Conservation (phyloP, 2,113 vertebrate species). For the Epinephelus fuscoguttatus region DNA sequence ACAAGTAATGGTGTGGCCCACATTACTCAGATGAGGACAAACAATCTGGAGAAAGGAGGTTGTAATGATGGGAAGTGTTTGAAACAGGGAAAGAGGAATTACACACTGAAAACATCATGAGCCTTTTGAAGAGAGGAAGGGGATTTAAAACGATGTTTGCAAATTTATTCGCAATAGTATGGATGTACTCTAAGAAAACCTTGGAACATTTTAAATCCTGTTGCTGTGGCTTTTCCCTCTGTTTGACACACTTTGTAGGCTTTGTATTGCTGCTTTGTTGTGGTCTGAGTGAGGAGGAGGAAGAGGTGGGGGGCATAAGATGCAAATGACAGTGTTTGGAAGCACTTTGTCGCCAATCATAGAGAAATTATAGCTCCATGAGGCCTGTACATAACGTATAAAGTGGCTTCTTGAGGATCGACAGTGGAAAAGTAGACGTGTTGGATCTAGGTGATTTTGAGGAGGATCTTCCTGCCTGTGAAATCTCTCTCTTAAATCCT, state of each 20-base stretch:
- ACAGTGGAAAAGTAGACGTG: not conserved
- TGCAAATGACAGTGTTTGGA: slow-evolving; percentile 64
- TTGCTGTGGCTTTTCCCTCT: slow-evolving; percentile 8
- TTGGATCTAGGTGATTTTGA: not conserved
- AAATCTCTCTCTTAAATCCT: not conserved
- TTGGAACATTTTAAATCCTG: not conserved
- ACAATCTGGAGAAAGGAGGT: slow-evolving; percentile 40
- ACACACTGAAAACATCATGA: not conserved
- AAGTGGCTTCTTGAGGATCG: slow-evolving; percentile 37
- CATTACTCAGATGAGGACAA: slow-evolving; percentile 45
- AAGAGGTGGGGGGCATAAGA: slow-evolving; percentile 13
- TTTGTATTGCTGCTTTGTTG: slow-evolving; percentile 59
- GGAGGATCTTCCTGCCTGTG: not conserved
- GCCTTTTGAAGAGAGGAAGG: not conserved
- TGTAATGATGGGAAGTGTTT: slow-evolving; percentile 57
- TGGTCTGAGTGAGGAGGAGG: slow-evolving; percentile 46
- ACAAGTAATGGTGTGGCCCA: slow-evolving; percentile 72
- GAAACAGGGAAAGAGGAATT: slow-evolving; percentile 9
- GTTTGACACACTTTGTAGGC: slow-evolving; percentile 35
- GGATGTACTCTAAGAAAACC: not conserved
- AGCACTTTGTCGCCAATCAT: slow-evolving; percentile 65
- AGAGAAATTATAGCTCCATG: slow-evolving; percentile 56
- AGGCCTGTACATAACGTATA: slow-evolving; percentile 42
- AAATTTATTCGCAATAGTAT: not conserved
- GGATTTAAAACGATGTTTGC: not conserved